These are phyloP conservation scores for Ectobius pallidus DNA, from an alignment of 2,888 invertebrate species.

Conservation along the genomic window DNA sequence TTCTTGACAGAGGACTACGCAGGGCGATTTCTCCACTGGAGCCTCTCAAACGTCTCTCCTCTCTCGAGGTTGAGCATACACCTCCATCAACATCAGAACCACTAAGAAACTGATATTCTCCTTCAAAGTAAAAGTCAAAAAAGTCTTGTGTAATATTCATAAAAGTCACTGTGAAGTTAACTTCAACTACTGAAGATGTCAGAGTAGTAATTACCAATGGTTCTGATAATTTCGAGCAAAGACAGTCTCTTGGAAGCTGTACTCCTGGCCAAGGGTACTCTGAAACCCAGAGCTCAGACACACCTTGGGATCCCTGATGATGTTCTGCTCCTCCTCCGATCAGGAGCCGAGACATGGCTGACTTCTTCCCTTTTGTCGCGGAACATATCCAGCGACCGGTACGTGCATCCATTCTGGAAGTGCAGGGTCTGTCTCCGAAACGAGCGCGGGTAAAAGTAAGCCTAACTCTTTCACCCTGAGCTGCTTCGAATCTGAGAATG, in stretches of 20 bases:
- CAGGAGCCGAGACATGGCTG: constrained; percentile 52
- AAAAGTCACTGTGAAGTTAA: constrained; percentile 74
- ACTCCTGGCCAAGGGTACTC: constrained; percentile 75
- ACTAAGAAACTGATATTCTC: constrained; percentile 55
- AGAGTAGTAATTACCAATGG: constrained; percentile 69
- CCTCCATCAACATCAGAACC: constrained; percentile 61
- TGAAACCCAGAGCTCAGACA: constrained; percentile 66
- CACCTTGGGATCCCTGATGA: constrained; percentile 51
- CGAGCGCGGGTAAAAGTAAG: constrained; percentile 71
- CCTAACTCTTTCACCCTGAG: constrained; percentile 70
- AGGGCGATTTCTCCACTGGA: constrained; percentile 76
- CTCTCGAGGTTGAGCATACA: constrained; percentile 66
- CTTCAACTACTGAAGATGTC: constrained; percentile 71
- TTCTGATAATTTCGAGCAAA: constrained; percentile 73
- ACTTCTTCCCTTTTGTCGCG: constrained; percentile 54
- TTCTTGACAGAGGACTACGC: constrained; percentile 58
- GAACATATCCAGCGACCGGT: constrained; percentile 72
- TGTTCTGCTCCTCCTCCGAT: constrained; percentile 49
- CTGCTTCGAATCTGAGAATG: constrained; percentile 75
- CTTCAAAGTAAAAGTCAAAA: constrained; percentile 77
- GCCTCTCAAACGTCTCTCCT: constrained; percentile 68
- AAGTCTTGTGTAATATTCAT: constrained; percentile 86
- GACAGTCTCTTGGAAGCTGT: constrained; percentile 71
- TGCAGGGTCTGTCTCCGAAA: constrained; percentile 72
- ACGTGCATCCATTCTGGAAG: constrained; percentile 68